Percentiles rank a stretch among this genome's conserved stretches.
Evolutionary conservation across 2,113 vertebrate species (phyloP).

Genomic region (Xiphophorus couchianus): DNA sequence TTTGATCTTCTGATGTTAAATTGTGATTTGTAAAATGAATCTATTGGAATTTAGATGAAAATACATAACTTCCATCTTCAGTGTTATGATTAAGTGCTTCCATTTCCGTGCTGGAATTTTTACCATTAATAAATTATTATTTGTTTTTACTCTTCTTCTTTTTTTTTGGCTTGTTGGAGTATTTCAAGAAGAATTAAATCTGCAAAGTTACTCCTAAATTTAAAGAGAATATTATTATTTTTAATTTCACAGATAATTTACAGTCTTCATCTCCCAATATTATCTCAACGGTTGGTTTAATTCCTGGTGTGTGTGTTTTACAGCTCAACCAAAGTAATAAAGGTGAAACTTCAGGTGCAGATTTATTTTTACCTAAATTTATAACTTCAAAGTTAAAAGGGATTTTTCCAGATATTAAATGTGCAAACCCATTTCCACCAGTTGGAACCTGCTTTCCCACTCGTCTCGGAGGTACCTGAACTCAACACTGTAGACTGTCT

Average conservation of each 20-base stretch:
- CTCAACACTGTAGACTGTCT: conserved; percentile 46
- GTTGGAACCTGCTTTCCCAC: conserved; percentile 31
- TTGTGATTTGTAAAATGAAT: conserved; percentile 15
- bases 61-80: neutral
- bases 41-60: no score
- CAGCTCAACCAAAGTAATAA: neutral
- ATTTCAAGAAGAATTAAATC: conserved; percentile 49
- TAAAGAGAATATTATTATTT: neutral
- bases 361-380: neutral
- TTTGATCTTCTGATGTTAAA: conserved; percentile 3
- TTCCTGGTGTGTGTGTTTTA: neutral
- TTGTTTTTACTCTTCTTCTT: conserved; percentile 7
- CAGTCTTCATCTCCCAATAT: conserved; percentile 19
- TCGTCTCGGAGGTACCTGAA: conserved; percentile 33
- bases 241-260: conserved; percentile 41
- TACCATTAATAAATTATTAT: neutral
- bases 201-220: conserved; percentile 11
- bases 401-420: neutral
- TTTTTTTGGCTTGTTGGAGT: conserved; percentile 47
- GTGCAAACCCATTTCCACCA: neutral
- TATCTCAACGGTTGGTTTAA: conserved; percentile 45
- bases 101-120: conserved; percentile 5
- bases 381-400: neutral
- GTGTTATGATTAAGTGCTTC: neutral
- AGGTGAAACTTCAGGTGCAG: neutral